Evolutionary conservation across 2,888 invertebrate genomes (phyloP).

Genomic region (Ellobium chinense): DNA sequence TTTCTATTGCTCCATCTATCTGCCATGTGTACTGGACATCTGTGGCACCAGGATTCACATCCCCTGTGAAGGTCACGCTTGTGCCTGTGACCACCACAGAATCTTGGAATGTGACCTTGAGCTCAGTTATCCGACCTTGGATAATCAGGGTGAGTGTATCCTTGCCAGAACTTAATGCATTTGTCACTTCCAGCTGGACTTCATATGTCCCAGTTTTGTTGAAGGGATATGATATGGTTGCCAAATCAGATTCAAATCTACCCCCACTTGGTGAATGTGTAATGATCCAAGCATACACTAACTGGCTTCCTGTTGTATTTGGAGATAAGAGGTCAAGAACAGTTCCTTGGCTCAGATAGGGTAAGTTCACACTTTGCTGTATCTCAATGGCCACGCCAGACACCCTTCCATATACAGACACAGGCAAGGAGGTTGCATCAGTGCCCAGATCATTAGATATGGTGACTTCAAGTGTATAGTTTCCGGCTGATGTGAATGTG

Average conservation of each 20-base stretch:
- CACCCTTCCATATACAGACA: conserved; percentile 50
- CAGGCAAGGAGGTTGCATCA: conserved; percentile 21
- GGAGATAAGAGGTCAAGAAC: conserved; percentile 47
- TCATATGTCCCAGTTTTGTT: conserved; percentile 38
- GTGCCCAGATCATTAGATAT: conserved; percentile 36
- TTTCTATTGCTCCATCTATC: conserved; percentile 38
- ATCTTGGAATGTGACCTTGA: conserved; percentile 50
- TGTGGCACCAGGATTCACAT: conserved; percentile 54
- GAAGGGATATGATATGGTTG: conserved; percentile 47
- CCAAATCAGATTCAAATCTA: conserved; percentile 25
- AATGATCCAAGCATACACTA: conserved; percentile 52
- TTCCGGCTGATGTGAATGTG: conserved; percentile 9
- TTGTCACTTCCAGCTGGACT: conserved; percentile 37
- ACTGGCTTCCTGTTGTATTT: conserved; percentile 54
- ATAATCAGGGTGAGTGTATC: conserved; percentile 50
- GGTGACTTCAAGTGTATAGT: conserved; percentile 21
- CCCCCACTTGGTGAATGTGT: conserved; percentile 17
- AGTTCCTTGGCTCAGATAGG: conserved; percentile 46
- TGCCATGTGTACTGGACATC: conserved; percentile 56
- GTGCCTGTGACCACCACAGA: conserved; percentile 52
- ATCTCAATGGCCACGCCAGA: conserved; percentile 21
- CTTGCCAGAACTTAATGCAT: conserved; percentile 29
- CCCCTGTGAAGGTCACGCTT: conserved; percentile 52
- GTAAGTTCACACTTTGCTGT: conserved; percentile 43
- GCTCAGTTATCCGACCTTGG: conserved; percentile 50